phyloP scores from a whole-genome alignment of 92 coral and sea anemone species.

The Diadumene lineata region DNA sequence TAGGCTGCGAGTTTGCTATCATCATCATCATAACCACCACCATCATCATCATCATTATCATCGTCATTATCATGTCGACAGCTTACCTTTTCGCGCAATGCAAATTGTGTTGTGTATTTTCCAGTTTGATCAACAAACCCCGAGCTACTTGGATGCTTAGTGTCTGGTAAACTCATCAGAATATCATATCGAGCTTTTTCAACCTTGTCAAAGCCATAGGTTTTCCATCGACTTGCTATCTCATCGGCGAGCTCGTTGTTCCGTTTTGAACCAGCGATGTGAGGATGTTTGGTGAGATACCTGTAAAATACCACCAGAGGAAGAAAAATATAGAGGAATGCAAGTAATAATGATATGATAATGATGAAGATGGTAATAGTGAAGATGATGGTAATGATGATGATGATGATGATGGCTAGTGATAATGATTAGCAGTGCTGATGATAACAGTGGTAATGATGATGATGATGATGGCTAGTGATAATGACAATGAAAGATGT shows the following conservation, averaged over 20 bases:
- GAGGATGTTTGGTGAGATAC: constrained; percentile 73
- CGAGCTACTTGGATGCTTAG: constrained; percentile 51
- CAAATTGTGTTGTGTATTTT: constrained; percentile 39
- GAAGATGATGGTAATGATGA: neutral
- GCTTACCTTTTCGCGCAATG: constrained; percentile 69
- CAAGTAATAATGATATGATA: too few relatives aligned
- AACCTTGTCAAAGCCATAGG: constrained; percentile 83
- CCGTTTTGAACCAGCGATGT: constrained; percentile 82
- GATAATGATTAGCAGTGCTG: neutral
- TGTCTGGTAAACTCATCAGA: constrained; percentile 61
- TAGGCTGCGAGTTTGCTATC: too few relatives aligned
- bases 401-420: neutral
- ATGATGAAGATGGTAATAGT: neutral
- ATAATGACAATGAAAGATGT: too few relatives aligned
- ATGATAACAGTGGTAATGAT: neutral
- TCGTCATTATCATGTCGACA: too few relatives aligned
- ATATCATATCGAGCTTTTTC: constrained; percentile 76
- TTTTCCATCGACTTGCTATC: constrained; percentile 66
- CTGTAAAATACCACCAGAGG: constrained; percentile 35
- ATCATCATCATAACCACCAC: too few relatives aligned
- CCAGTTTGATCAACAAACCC: constrained; percentile 57
- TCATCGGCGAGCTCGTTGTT: constrained; percentile 76
- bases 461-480: neutral
- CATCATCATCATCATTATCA: too few relatives aligned
- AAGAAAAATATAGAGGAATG: neutral